Percentiles rank a stretch among this genome's conserved stretches.
Conservation (phyloP, 2,797 vertebrate genomes). For the Huso huso region DNA sequence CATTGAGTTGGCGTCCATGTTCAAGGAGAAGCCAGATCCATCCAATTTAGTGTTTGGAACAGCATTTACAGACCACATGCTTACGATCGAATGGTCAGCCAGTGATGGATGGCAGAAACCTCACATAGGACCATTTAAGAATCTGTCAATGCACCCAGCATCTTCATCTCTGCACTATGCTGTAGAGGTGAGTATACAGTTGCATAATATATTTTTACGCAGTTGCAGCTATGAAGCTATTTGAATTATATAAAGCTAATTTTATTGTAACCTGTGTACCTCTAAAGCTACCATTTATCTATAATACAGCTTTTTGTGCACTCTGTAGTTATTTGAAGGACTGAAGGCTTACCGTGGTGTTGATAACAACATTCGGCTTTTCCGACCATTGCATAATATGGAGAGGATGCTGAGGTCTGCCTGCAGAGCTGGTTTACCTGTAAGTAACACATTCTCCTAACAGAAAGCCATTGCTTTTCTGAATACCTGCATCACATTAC, state of each 20-base stretch:
- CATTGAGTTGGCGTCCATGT: conserved; percentile 50
- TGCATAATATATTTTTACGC: too few species aligned
- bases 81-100: conserved; percentile 73
- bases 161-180: conserved; percentile 72
- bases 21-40: conserved; percentile 60
- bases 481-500: too few species aligned
- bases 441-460: conserved; percentile 39
- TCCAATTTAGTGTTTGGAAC: conserved; percentile 61
- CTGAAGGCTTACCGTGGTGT: conserved; percentile 78
- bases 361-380: conserved; percentile 70
- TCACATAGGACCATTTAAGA: conserved; percentile 66
- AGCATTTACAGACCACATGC: conserved; percentile 85
- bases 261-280: too few species aligned
- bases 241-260: too few species aligned
- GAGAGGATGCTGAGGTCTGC: conserved; percentile 73
- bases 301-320: too few species aligned
- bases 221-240: too few species aligned
- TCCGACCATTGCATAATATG: conserved; percentile 82
- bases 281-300: too few species aligned
- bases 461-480: not conserved
- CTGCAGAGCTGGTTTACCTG: conserved; percentile 67
- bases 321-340: conserved; percentile 76
- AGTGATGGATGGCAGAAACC: conserved; percentile 76
- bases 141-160: conserved; percentile 74
- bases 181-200: conserved; percentile 60